A percentile compares a stretch with the other conserved stretches of the same genome.
phyloP scores from a whole-genome alignment of 2,797 vertebrate species.

The Scleropages formosus region DNA sequence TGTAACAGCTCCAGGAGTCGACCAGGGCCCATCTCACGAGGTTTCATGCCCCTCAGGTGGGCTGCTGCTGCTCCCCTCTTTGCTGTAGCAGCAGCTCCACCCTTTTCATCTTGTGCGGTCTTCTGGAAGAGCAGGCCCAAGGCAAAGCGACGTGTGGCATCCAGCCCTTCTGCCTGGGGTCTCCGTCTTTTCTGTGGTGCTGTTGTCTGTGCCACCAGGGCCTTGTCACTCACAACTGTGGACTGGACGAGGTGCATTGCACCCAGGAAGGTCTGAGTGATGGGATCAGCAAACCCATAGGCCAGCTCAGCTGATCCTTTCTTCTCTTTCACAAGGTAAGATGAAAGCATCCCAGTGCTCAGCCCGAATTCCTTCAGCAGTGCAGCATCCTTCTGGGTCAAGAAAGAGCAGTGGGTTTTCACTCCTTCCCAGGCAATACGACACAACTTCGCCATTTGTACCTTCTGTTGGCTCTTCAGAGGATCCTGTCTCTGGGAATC shows the following conservation, averaged over 20 bases:
- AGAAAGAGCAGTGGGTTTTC: conserved; percentile 60
- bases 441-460: conserved; percentile 60
- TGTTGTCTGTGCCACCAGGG: conserved; percentile 65
- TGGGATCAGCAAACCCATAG: conserved; percentile 69
- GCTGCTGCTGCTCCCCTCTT: conserved; percentile 67
- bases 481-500: not conserved
- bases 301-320: conserved; percentile 28
- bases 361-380: conserved; percentile 67
- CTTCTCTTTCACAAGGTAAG: conserved; percentile 36
- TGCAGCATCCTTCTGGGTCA: conserved; percentile 45
- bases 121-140: conserved; percentile 76
- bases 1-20: conserved; percentile 79
- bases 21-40: conserved; percentile 56
- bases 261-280: conserved; percentile 79
- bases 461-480: conserved; percentile 36
- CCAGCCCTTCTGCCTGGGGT: conserved; percentile 73
- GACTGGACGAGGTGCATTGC: conserved; percentile 73
- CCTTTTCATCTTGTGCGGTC: conserved; percentile 21
- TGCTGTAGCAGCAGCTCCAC: conserved; percentile 12
- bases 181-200: conserved; percentile 73
- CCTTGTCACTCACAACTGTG: conserved; percentile 64
- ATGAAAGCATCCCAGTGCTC: conserved; percentile 59
- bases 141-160: conserved; percentile 73
- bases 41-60: conserved; percentile 68
- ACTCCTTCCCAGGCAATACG: conserved; percentile 76